phyloP scores from a whole-genome alignment of 1,140 invertebrate species.

The Drosophila orena region DNA sequence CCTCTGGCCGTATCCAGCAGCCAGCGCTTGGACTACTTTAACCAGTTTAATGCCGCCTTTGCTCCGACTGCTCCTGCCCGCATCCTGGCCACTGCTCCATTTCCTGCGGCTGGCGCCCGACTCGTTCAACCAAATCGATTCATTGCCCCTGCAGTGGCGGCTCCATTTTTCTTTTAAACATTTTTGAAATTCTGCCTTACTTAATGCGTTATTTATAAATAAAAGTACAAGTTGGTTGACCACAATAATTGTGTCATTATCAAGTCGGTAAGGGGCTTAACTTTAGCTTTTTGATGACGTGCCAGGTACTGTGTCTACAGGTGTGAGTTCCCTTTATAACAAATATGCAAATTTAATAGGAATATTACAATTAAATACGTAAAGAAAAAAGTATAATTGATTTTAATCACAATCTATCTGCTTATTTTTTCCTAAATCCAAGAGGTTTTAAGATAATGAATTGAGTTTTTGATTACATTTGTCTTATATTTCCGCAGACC shows the following conservation, averaged over 20 bases:
- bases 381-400: not conserved
- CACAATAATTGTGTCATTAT: slow-evolving; percentile 13
- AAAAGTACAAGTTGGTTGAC: slow-evolving; percentile 60
- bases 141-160: slow-evolving; percentile 27
- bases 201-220: slow-evolving; percentile 2
- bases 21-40: slow-evolving; percentile 68
- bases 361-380: not conserved
- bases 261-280: not conserved
- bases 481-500: not conserved
- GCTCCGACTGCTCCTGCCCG: slow-evolving; percentile 43
- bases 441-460: no score
- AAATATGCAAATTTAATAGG: no score
- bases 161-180: slow-evolving; percentile 39
- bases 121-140: slow-evolving; percentile 43
- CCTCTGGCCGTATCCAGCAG: slow-evolving; percentile 65
- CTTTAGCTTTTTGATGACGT: not conserved
- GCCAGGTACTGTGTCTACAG: not conserved
- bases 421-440: no score
- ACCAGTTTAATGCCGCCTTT: slow-evolving; percentile 67
- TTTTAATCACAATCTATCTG: no score
- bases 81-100: slow-evolving; percentile 36
- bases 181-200: not conserved
- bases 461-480: not conserved
- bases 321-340: no score
- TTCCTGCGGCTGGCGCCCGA: slow-evolving; percentile 15